Base-by-base conservation (phyloP, 2,797 vertebrate genomes). In the Eurystomus glaucurus region DNA sequence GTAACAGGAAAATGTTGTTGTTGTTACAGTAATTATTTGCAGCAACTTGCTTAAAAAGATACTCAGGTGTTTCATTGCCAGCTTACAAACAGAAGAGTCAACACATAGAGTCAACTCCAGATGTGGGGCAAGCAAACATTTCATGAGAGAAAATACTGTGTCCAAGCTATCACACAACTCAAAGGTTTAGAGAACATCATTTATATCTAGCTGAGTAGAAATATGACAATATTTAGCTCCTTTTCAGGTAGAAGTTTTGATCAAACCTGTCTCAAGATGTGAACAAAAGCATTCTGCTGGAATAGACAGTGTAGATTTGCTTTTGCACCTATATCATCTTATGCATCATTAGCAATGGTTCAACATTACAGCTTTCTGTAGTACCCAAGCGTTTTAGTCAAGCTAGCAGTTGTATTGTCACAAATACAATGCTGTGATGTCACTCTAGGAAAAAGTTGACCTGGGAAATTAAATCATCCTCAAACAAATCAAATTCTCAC, bases 1-100 rank as follows among this genome's bases (percentile, higher is more conserved):
- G 43, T 60, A 91, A 83, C 65, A 95, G 31, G 54, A 93, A 96
- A 94, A 88, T 57, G 52, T 33, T 70, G 11, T 11, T 52, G 7
- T 76, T 83, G 48, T 87, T 95, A 78, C 74, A 95, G 54, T 88
- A 92, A 96, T 90, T 90, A 90, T 88, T 96, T 88, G 60, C 91
- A 95, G 29, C 43, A 90, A 21, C 45, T 94, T 85, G 11, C 35
- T 91, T 95, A 78, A 87, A 93, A 88, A 88, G 79, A 96, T 81
- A 88, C 93, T 80, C 61, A 71, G 41, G 79, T 96, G 65, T 96
- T 96, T 93, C 86, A 89, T 52, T 93, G 52, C 18, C 43, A 70
- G 20, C 37, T 90, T 71, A 91, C 88, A 93, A 96, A 60, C 54
- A 60, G 35, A 86, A 50, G 25, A 93, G 39, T 35, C 51, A 57